These are phyloP conservation scores for Forbesichthys agassizii DNA, from an alignment of 2,113 vertebrate genomes.

Conservation along the genomic window DNA sequence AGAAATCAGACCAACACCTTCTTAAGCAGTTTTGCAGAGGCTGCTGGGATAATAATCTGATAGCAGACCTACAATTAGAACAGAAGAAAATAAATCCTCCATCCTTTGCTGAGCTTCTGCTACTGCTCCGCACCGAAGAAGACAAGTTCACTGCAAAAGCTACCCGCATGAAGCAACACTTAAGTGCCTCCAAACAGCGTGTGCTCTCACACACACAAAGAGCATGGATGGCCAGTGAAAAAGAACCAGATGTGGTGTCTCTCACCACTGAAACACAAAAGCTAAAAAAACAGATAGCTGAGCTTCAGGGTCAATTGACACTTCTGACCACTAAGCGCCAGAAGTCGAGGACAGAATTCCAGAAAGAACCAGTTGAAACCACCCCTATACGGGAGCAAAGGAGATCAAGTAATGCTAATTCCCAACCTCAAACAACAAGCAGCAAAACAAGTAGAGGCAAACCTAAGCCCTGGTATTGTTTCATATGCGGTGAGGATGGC, in stretches of 20 bases:
- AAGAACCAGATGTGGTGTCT: neutral
- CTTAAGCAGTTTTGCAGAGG: too few species aligned
- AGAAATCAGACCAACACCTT: too few species aligned
- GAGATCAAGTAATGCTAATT: neutral
- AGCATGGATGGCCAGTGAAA: neutral
- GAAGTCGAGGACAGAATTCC: neutral
- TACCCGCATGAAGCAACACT: too few species aligned
- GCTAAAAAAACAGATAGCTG: constrained; percentile 6
- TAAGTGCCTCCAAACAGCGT: neutral
- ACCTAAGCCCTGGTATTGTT: constrained; percentile 23
- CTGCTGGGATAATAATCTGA: too few species aligned
- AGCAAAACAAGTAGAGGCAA: neutral
- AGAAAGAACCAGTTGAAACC: neutral
- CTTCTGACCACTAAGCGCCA: constrained; percentile 2
- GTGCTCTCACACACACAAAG: neutral
- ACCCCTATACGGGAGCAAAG: neutral
- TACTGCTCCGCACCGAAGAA: too few species aligned
- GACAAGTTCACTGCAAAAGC: too few species aligned
- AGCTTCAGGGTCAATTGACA: constrained; percentile 24
- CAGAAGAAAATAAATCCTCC: too few species aligned
- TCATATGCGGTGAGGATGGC: constrained; percentile 8
- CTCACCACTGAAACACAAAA: neutral
- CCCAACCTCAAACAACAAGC: neutral
- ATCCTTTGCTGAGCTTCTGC: too few species aligned
- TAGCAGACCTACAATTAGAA: too few species aligned